phyloP scores from a whole-genome alignment of 2,113 vertebrate genomes.

The Apodemus speciosus region DNA sequence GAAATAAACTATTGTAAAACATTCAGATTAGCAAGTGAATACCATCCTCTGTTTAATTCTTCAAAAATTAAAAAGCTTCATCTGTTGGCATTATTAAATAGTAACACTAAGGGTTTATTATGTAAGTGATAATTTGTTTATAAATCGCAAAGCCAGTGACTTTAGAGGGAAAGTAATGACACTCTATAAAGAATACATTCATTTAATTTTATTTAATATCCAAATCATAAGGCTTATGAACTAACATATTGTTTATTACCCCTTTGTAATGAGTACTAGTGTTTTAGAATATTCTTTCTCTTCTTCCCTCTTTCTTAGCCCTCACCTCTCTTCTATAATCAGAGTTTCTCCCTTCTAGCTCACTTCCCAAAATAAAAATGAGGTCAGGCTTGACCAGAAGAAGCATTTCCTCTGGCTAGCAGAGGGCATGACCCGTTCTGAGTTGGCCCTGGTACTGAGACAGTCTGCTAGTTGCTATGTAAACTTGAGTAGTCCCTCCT shows the following conservation, averaged over 20 bases:
- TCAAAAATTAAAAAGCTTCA: neutral
- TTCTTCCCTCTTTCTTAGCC: neutral
- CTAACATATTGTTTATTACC: neutral
- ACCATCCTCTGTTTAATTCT: neutral
- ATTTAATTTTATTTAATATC: slow-evolving; percentile 45
- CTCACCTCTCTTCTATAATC: neutral
- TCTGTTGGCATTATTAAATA: neutral
- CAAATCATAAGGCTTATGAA: neutral
- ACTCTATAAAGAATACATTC: neutral
- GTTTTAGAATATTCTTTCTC: neutral
- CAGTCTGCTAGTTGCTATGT: neutral
- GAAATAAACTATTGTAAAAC: slow-evolving; percentile 1
- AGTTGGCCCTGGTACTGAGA: neutral
- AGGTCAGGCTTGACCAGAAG: neutral
- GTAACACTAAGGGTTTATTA: neutral
- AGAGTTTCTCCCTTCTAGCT: neutral
- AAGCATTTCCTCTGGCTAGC: neutral
- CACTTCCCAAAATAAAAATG: neutral
- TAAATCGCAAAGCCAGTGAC: neutral
- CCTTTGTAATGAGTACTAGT: neutral
- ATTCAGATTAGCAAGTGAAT: slow-evolving; percentile 23
- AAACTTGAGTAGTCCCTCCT: neutral
- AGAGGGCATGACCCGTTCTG: neutral
- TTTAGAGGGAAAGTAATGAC: neutral
- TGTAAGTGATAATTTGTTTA: slow-evolving; percentile 16